Evolutionary conservation across 2,113 vertebrate species (phyloP).

Genomic region (Tachysurus fulvidraco): DNA sequence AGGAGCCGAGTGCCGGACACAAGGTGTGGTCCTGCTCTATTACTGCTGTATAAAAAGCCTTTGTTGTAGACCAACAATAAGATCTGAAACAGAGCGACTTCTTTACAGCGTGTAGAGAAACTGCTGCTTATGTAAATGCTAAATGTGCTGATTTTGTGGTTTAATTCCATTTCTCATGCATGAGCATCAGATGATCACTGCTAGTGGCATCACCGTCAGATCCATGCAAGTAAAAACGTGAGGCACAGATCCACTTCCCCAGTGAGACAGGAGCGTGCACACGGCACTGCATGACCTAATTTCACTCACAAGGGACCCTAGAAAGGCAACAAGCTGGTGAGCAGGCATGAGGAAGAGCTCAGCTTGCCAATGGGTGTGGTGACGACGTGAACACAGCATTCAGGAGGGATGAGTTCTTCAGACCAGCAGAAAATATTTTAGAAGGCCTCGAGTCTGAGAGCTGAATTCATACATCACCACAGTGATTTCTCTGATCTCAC

Average conservation of each 20-base stretch:
- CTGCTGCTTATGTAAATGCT: background rate
- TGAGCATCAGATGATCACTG: background rate
- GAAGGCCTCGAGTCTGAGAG: too few relatives aligned
- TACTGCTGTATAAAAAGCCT: background rate
- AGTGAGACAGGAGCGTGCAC: conserved; percentile 37
- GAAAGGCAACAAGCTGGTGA: conserved; percentile 38
- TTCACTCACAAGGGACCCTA: conserved; percentile 56
- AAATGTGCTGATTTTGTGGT: background rate
- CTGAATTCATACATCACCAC: background rate
- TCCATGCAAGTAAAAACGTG: conserved; percentile 24
- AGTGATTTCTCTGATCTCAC: background rate
- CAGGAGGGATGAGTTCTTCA: background rate
- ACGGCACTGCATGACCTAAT: conserved; percentile 65
- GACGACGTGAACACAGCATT: conserved; percentile 20
- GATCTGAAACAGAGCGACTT: background rate
- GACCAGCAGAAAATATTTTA: background rate
- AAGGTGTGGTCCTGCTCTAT: conserved; percentile 13
- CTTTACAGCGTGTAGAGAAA: background rate
- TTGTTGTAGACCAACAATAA: conserved; percentile 7
- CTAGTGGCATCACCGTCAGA: conserved; percentile 20
- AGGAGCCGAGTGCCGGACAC: background rate
- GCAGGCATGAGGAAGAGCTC: conserved; percentile 40
- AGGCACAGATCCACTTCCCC: conserved; percentile 56
- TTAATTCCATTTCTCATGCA: background rate
- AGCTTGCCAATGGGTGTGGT: conserved; percentile 43